phyloP scores from a whole-genome alignment of 2,113 vertebrate genomes.

The Megaceryle maxima region DNA sequence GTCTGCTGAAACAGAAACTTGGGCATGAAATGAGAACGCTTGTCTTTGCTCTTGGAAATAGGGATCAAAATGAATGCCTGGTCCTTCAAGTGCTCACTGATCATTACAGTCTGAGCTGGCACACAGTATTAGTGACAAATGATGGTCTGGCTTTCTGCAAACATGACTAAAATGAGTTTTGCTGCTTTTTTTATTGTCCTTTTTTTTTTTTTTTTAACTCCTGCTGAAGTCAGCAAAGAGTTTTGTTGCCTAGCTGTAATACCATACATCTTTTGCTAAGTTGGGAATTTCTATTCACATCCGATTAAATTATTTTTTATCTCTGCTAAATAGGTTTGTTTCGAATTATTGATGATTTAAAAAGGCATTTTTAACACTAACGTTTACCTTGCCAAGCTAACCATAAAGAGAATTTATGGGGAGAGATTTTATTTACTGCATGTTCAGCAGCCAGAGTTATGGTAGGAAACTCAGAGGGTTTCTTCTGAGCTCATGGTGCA shows the following conservation, averaged over 20 bases:
- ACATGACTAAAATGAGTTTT: background rate
- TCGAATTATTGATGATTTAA: constrained; percentile 34
- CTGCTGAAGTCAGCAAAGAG: background rate
- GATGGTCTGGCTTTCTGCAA: background rate
- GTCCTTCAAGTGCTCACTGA: background rate
- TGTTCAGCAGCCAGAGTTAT: background rate
- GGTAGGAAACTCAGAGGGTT: constrained; percentile 20
- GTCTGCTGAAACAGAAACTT: background rate
- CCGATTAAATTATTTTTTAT: background rate
- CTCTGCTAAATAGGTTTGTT: constrained; percentile 15
- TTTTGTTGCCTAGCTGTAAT: background rate
- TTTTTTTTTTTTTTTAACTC: background rate
- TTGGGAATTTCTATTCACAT: background rate
- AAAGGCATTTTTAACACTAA: constrained; percentile 15
- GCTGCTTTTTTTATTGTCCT: background rate
- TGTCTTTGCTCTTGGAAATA: background rate
- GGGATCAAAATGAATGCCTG: background rate
- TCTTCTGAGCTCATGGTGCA: background rate
- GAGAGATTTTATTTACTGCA: constrained; percentile 28
- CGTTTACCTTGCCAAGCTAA: background rate
- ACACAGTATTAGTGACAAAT: background rate
- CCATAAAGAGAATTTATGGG: constrained; percentile 39
- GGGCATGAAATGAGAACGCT: background rate
- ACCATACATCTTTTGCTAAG: background rate
- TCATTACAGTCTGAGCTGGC: background rate